Evolutionary conservation across 2,888 invertebrate genomes (phyloP), one percentile per base, ranked within the genome.

Genomic region (Protodeltote pygarga): DNA sequence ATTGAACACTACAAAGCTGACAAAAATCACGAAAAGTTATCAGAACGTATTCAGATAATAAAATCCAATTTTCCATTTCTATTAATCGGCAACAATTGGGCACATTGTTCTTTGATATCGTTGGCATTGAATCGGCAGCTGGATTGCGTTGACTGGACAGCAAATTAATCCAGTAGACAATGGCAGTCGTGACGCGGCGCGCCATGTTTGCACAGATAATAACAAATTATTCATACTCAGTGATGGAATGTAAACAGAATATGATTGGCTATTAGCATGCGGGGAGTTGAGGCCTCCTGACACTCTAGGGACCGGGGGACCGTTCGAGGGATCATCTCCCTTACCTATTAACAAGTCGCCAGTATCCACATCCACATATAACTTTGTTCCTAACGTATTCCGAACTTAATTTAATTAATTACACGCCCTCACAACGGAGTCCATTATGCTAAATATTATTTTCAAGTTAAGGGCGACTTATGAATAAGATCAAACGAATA

Each of bases 191-290:
- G 85, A 85, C 85, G 83, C 75, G 71, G 67, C 69, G 62, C 76
- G 73, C 75, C 77, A 73, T 88, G 86, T 90, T 89, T 89, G 85
- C 80, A 65, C 79, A 87, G 89, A 90, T 89, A 89, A 90, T 89
- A 91, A 87, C 90, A 88, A 90, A 92, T 92, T 90, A 92, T 92
- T 91, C 92, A 92, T 90, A 86, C 86, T 82, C 85, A 73, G 76
- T 87, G 91, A 92, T 92, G 91, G 87, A 92, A 92, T 91, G 90
- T 90, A 92, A 91, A 92, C 92, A 92, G 88, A 90, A 89, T 89
- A 89, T 92, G 91, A 92, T 92, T 92, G 92, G 90, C 84, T 90
- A 89, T 91, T 89, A 90, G 81, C 87, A 87, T 88, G 87, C 77
- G 73, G 85, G 85, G 84, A 77, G 83, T 79, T 67, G 72, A 70